phyloP scores from a whole-genome alignment of 1,140 invertebrate species.

The Penaeus indicus region DNA sequence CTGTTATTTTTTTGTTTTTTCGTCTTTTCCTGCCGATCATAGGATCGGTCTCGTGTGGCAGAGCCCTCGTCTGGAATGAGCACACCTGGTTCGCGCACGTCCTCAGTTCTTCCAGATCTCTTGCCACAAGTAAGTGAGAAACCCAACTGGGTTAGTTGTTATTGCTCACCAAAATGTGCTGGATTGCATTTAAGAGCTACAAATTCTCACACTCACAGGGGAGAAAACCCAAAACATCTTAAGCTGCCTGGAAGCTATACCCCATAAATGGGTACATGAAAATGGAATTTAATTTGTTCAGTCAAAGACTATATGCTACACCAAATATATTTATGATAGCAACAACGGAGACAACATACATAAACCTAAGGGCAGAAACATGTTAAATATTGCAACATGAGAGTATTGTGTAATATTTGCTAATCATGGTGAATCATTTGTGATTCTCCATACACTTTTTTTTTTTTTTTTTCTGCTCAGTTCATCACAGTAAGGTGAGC shows the following conservation, averaged over 20 bases:
- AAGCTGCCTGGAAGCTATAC: neutral
- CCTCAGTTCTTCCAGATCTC: conserved; percentile 93
- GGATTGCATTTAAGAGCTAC: too few relatives aligned
- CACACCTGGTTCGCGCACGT: conserved; percentile 79
- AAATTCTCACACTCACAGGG: too few relatives aligned
- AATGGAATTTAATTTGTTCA: neutral
- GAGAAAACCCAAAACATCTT: too few relatives aligned
- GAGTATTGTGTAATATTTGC: neutral
- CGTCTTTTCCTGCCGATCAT: conserved; percentile 4
- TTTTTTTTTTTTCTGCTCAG: too few relatives aligned
- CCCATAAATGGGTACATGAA: neutral
- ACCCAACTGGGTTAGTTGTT: conserved; percentile 38
- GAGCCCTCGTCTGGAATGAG: conserved; percentile 69
- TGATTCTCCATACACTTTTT: too few relatives aligned
- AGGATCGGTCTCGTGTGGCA: conserved; percentile 52
- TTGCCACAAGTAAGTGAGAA: conserved; percentile 77
- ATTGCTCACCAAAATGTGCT: too few relatives aligned
- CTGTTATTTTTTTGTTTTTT: conserved; percentile 7
- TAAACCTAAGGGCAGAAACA: neutral
- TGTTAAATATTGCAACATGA: neutral
- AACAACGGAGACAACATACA: neutral
- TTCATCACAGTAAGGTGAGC: too few relatives aligned
- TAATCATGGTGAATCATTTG: too few relatives aligned
- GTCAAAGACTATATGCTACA: too few relatives aligned
- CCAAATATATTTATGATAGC: neutral